phyloP scores from a whole-genome alignment of 1,140 invertebrate genomes.

The Platorchestia sp. region DNA sequence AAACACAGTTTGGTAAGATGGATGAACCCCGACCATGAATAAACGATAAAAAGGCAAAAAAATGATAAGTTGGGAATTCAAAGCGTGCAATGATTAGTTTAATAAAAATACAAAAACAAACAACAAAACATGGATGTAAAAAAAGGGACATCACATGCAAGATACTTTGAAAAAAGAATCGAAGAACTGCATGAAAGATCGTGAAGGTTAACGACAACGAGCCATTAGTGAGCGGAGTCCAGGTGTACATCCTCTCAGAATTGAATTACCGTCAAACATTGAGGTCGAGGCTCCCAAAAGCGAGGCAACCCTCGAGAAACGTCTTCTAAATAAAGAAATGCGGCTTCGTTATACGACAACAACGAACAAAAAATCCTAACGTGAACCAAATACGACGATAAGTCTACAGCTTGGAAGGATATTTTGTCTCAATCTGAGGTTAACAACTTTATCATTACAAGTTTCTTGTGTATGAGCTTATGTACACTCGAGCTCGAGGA shows the following conservation, averaged over 20 bases:
- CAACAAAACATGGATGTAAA: too few relatives aligned
- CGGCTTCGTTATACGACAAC: not conserved
- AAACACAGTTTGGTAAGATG: too few relatives aligned
- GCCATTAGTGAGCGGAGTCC: not conserved
- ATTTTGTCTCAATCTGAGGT: not conserved
- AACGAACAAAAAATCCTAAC: not conserved
- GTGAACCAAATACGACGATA: not conserved
- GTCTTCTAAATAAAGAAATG: not conserved
- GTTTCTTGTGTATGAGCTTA: not conserved
- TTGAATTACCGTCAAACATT: not conserved
- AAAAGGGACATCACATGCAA: too few relatives aligned
- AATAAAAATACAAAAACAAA: too few relatives aligned
- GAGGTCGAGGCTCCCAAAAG: not conserved
- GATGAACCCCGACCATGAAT: too few relatives aligned
- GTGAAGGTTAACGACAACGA: not conserved
- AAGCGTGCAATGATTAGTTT: too few relatives aligned
- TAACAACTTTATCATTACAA: not conserved
- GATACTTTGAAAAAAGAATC: too few relatives aligned
- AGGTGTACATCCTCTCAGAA: not conserved
- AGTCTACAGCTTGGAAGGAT: not conserved
- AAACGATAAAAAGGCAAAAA: too few relatives aligned
- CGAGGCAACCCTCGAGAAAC: not conserved
- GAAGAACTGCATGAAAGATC: not conserved
- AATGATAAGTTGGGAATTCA: too few relatives aligned
- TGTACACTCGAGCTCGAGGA: too few relatives aligned